A percentile compares a stretch with the other conserved stretches of the same genome.
Conservation (phyloP, 2,113 vertebrate genomes). For the Salminus brasiliensis region DNA sequence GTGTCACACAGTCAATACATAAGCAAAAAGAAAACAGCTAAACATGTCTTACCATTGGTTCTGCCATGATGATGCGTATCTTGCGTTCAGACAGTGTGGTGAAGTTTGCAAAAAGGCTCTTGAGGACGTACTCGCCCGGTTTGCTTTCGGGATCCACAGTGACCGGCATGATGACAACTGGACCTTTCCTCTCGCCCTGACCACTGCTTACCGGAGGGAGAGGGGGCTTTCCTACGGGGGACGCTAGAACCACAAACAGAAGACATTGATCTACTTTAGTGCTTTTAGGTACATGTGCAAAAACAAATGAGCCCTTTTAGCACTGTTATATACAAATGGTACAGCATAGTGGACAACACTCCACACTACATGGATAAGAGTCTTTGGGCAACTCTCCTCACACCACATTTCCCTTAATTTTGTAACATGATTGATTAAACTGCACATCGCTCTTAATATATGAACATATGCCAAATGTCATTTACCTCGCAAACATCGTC, state of each 20-base stretch:
- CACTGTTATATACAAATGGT: background rate
- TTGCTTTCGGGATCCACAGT: slow-evolving; percentile 96
- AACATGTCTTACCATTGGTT: slow-evolving; percentile 86
- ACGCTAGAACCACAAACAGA: slow-evolving; percentile 76
- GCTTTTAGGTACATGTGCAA: too few species aligned
- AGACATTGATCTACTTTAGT: too few species aligned
- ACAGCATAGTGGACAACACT: too few species aligned
- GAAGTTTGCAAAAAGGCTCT: slow-evolving; percentile 97
- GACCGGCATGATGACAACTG: slow-evolving; percentile 90
- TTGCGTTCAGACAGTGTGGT: slow-evolving; percentile 94
- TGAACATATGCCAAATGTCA: too few species aligned
- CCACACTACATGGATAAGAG: too few species aligned
- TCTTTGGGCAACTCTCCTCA: too few species aligned
- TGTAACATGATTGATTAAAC: too few species aligned
- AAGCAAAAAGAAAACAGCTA: background rate
- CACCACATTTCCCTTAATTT: too few species aligned
- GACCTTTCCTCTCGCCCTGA: slow-evolving; percentile 88
- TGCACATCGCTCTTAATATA: too few species aligned
- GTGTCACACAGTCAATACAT: too few species aligned
- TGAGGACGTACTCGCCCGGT: slow-evolving; percentile 97
- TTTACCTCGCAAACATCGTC: too few species aligned
- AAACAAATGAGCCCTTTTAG: background rate
- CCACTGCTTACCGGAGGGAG: slow-evolving; percentile 82
- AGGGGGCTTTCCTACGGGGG: slow-evolving; percentile 92
- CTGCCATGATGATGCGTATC: slow-evolving; percentile 98